phyloP scores from a whole-genome alignment of 2,797 vertebrate genomes.

The Microcaecilia unicolor region DNA sequence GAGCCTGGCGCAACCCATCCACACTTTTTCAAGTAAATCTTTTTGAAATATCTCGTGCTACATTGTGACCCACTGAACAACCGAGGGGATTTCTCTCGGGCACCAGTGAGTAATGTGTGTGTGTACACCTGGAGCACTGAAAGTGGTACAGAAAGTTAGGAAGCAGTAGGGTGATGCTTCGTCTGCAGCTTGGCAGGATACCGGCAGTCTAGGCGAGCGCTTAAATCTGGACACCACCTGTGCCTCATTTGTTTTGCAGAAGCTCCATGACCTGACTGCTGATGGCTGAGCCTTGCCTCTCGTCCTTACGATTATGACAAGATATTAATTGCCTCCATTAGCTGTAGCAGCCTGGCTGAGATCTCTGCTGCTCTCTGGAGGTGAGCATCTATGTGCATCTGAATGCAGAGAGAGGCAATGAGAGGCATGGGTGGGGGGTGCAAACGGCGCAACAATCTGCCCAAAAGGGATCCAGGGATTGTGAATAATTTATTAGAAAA shows the following conservation, averaged over 20 bases:
- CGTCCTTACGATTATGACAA: slow-evolving; percentile 88
- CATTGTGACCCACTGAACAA: slow-evolving; percentile 35
- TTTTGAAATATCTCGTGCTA: slow-evolving; percentile 17
- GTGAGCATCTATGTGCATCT: slow-evolving; percentile 45
- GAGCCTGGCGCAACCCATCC: too few species aligned
- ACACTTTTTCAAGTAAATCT: slow-evolving; percentile 18
- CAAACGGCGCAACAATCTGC: slow-evolving; percentile 76
- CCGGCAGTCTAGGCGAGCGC: slow-evolving; percentile 40
- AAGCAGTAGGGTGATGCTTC: slow-evolving; percentile 65
- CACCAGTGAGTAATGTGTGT: slow-evolving; percentile 27
- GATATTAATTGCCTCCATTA: slow-evolving; percentile 99
- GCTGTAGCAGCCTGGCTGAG: slow-evolving; percentile 86
- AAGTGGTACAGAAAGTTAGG: too few species aligned
- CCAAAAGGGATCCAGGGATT: slow-evolving; percentile 88
- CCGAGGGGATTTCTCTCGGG: slow-evolving; percentile 18
- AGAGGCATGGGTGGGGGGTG: slow-evolving; percentile 59
- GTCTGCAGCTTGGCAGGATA: slow-evolving; percentile 57
- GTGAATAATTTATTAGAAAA: slow-evolving; percentile 99
- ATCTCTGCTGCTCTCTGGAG: slow-evolving; percentile 83
- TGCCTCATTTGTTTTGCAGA: slow-evolving; percentile 70
- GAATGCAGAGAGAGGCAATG: slow-evolving; percentile 36
- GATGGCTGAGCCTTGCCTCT: slow-evolving; percentile 54
- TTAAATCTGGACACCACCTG: slow-evolving; percentile 82
- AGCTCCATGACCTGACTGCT: slow-evolving; percentile 60
- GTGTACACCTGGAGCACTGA: slow-evolving; percentile 57